Percentiles rank a stretch among this genome's conserved stretches.
Conservation (phyloP, 2,797 vertebrate genomes). For the Lutjanus campechanus region DNA sequence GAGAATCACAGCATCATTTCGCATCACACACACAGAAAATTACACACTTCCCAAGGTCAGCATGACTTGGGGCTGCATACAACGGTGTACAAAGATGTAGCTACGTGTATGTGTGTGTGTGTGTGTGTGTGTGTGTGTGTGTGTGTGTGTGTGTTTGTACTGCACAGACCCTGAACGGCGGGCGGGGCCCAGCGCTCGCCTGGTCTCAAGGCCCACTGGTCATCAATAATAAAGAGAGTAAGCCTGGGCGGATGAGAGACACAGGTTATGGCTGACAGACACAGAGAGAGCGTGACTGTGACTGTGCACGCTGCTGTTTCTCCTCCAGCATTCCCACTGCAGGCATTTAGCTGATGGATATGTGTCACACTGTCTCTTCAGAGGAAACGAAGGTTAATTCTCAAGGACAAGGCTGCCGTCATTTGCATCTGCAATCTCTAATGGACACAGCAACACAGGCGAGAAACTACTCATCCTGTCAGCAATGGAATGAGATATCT, state of each 20-base stretch:
- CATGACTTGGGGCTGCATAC: constrained; percentile 44
- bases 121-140: too few relatives aligned
- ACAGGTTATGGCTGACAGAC: constrained; percentile 38
- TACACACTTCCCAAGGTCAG: constrained; percentile 53
- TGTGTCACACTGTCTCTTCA: constrained; percentile 52
- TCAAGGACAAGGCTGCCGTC: constrained; percentile 64
- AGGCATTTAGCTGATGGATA: constrained; percentile 37
- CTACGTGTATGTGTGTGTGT: not conserved
- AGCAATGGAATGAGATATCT: constrained; percentile 26
- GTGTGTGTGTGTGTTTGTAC: not conserved
- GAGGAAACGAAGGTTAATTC: constrained; percentile 52
- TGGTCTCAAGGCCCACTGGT: constrained; percentile 58
- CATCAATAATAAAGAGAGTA: constrained; percentile 76
- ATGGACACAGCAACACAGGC: constrained; percentile 10
- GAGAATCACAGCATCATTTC: constrained; percentile 28
- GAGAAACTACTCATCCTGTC: constrained; percentile 9
- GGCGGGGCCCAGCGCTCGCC: constrained; percentile 41
- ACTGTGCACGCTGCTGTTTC: constrained; percentile 2
- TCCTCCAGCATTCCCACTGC: not conserved
- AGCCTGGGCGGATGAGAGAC: constrained; percentile 37
- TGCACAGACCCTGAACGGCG: not conserved
- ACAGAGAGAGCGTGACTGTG: constrained; percentile 17
- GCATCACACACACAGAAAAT: constrained; percentile 1
- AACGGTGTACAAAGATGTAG: constrained; percentile 11
- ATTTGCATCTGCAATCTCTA: constrained; percentile 39